Evolutionary conservation across 2,888 invertebrate species (phyloP).

Genomic region (Latheticus oryzae): DNA sequence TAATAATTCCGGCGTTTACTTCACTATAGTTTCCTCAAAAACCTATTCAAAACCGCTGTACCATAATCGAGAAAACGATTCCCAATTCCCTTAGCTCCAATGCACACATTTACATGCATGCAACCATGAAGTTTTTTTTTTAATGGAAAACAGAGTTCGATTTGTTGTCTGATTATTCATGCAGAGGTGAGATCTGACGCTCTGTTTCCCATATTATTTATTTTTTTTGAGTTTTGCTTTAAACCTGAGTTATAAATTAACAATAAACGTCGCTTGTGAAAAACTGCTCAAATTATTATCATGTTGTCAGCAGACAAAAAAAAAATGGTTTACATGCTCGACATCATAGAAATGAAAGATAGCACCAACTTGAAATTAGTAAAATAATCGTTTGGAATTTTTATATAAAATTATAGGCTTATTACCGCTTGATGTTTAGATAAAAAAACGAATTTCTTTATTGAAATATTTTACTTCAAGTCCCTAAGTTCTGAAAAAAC

Average conservation of each 20-base stretch:
- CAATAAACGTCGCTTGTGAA: constrained; percentile 22
- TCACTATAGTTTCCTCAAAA: neutral
- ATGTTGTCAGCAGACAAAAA: constrained; percentile 17
- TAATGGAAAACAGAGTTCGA: constrained; percentile 28
- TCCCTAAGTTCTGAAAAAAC: too few relatives aligned
- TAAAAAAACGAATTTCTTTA: too few relatives aligned
- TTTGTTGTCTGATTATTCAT: constrained; percentile 17
- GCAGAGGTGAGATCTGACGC: neutral
- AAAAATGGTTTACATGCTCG: neutral
- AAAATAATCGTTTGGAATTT: too few relatives aligned
- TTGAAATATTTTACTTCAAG: too few relatives aligned
- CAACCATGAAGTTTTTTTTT: constrained; percentile 17
- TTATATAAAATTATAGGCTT: too few relatives aligned
- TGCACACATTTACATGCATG: constrained; percentile 28
- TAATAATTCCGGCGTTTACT: constrained; percentile 7
- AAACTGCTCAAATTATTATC: constrained; percentile 21
- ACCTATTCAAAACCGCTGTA: constrained; percentile 3
- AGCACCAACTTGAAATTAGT: too few relatives aligned
- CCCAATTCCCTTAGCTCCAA: constrained; percentile 19
- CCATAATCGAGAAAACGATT: constrained; percentile 8
- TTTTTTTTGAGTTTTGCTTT: constrained; percentile 15
- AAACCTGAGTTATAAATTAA: constrained; percentile 27
- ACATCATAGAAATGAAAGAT: neutral
- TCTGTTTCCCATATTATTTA: constrained; percentile 1
- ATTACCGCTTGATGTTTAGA: too few relatives aligned